Conservation (phyloP, 2,113 vertebrate species). For the Protomyctophum bolini region DNA sequence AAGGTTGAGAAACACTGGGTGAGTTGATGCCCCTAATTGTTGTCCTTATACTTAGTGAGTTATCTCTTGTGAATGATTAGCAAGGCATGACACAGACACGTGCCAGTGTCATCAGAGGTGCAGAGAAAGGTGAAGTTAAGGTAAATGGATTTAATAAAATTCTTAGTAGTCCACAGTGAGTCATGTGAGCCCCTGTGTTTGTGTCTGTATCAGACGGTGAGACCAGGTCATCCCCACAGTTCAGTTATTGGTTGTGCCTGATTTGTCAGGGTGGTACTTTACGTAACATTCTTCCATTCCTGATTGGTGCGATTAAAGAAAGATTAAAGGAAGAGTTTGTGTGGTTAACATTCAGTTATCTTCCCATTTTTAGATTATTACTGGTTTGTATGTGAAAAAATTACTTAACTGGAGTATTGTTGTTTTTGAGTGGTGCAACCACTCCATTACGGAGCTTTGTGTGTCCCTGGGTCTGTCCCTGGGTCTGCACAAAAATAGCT, state of each 20-base stretch:
- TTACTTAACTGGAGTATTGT: slow-evolving; percentile 58
- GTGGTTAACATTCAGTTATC: neutral
- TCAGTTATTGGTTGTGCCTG: slow-evolving; percentile 10
- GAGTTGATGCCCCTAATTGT: too few relatives aligned
- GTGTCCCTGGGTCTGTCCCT: too few relatives aligned
- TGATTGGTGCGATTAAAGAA: neutral
- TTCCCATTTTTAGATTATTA: neutral
- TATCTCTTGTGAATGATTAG: slow-evolving; percentile 30
- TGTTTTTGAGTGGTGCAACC: slow-evolving; percentile 8
- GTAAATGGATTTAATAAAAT: slow-evolving; percentile 25
- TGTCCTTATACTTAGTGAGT: neutral
- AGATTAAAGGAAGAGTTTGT: neutral
- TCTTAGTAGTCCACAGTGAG: slow-evolving; percentile 19
- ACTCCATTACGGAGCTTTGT: too few relatives aligned
- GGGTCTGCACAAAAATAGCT: too few relatives aligned
- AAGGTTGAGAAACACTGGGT: too few relatives aligned
- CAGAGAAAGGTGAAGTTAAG: slow-evolving; percentile 28
- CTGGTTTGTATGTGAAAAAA: slow-evolving; percentile 8
- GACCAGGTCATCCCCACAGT: neutral
- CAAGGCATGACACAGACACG: slow-evolving; percentile 30
- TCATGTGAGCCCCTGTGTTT: slow-evolving; percentile 2
- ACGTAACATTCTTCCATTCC: neutral
- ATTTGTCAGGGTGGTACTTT: neutral
- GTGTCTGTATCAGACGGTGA: neutral
- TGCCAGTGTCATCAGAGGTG: slow-evolving; percentile 37